Conservation (phyloP, 2,888 invertebrate genomes). For the Lithophane ornitopus region DNA sequence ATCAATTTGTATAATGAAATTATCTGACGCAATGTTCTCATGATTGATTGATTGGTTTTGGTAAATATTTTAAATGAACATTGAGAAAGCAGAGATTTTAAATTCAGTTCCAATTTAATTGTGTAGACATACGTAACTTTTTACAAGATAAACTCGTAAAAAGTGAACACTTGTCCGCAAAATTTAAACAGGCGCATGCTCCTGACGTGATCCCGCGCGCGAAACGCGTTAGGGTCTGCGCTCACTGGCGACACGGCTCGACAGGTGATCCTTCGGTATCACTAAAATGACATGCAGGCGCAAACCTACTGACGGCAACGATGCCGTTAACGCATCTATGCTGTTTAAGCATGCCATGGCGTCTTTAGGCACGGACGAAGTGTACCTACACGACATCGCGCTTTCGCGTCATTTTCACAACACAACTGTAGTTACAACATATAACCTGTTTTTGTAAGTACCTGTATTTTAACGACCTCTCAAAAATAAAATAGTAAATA, state of each 20-base stretch:
- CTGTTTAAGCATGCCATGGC: not conserved
- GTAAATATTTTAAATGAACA: constrained; percentile 11
- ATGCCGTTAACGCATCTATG: too few species aligned
- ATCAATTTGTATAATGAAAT: constrained; percentile 15
- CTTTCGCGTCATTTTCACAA: not conserved
- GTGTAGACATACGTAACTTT: not conserved
- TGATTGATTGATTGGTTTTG: constrained; percentile 6
- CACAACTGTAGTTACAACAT: not conserved
- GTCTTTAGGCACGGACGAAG: not conserved
- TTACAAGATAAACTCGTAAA: too few species aligned
- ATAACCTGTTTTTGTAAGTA: not conserved
- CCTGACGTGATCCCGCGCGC: not conserved
- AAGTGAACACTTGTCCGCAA: not conserved
- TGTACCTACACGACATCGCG: not conserved
- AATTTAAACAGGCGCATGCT: not conserved
- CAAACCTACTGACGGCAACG: not conserved
- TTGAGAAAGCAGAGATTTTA: not conserved
- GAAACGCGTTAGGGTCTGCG: not conserved
- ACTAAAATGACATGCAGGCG: not conserved
- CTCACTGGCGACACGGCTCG: not conserved
- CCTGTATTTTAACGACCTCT: not conserved
- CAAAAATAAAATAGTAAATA: too few species aligned
- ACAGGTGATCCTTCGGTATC: not conserved
- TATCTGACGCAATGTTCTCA: not conserved
- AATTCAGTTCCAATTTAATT: not conserved